Conservation (phyloP, 2,797 vertebrate species). For the Fringilla coelebs region DNA sequence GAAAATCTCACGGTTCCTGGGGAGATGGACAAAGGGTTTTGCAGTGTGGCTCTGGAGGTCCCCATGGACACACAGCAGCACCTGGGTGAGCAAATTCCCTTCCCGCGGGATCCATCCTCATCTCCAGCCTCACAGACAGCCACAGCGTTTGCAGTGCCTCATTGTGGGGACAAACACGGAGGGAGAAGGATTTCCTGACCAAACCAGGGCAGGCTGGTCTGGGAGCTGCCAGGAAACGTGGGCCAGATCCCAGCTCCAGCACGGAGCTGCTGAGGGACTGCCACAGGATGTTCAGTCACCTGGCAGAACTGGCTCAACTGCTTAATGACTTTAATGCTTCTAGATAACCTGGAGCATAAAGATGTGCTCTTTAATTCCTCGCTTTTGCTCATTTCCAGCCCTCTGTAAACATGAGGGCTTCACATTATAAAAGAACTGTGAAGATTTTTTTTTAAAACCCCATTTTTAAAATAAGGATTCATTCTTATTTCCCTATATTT, state of each 20-base stretch:
- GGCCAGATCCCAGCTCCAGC: neutral
- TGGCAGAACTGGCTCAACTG: rapidly evolving
- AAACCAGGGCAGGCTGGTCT: neutral
- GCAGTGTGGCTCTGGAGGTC: conserved; percentile 81
- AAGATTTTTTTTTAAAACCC: neutral
- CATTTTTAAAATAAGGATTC: neutral
- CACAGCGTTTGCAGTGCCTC: rapidly evolving
- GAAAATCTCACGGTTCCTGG: conserved; percentile 79
- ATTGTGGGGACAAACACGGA: rapidly evolving
- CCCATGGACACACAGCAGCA: conserved; percentile 81
- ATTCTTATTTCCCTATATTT: neutral
- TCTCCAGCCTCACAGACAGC: neutral
- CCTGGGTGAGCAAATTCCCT: neutral
- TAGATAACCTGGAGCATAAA: neutral
- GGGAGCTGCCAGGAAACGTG: neutral
- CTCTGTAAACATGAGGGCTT: neutral
- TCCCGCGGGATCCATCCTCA: neutral
- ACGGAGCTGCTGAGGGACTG: neutral
- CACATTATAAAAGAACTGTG: neutral
- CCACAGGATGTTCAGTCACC: neutral
- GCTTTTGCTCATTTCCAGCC: neutral
- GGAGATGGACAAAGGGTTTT: conserved; percentile 83
- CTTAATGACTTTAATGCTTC: neutral
- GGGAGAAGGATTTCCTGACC: neutral
- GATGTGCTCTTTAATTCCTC: neutral